Evolutionary conservation across 2,888 invertebrate species (phyloP).

Genomic region (Coremacera marginata): DNA sequence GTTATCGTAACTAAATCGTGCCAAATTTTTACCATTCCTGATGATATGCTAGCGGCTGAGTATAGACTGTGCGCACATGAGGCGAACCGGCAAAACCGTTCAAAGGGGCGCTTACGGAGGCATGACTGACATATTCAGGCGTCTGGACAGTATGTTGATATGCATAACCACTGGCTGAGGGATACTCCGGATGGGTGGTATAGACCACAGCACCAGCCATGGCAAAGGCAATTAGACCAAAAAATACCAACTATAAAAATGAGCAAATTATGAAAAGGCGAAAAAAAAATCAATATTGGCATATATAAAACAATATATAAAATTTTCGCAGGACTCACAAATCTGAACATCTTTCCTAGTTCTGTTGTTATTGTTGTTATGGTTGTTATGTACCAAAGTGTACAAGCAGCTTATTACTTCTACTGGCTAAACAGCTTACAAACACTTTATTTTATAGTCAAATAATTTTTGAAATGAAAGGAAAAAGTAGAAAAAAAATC

Average conservation of each 20-base stretch:
- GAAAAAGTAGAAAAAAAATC: not conserved
- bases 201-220: constrained; percentile 48
- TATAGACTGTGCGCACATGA: constrained; percentile 46
- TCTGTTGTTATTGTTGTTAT: not conserved
- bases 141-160: constrained; percentile 54
- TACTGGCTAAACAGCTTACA: not conserved
- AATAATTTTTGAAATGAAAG: not conserved
- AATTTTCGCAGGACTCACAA: not conserved
- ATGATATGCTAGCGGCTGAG: constrained; percentile 44
- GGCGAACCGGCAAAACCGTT: constrained; percentile 48
- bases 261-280: not conserved
- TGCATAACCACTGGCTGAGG: constrained; percentile 51
- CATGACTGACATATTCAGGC: constrained; percentile 55
- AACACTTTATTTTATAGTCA: not conserved
- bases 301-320: not conserved
- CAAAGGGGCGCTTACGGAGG: constrained; percentile 69
- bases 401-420: not conserved
- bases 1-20: constrained; percentile 29
- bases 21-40: constrained; percentile 44
- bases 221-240: constrained; percentile 51
- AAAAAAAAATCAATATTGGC: not conserved
- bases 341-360: not conserved
- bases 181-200: constrained; percentile 38
- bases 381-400: not conserved
- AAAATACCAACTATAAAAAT: constrained; percentile 52